A percentile compares a stretch with the other conserved stretches of the same genome.
Evolutionary conservation across 2,113 vertebrate genomes (phyloP).

Genomic region (Himantopus leucocephalus): DNA sequence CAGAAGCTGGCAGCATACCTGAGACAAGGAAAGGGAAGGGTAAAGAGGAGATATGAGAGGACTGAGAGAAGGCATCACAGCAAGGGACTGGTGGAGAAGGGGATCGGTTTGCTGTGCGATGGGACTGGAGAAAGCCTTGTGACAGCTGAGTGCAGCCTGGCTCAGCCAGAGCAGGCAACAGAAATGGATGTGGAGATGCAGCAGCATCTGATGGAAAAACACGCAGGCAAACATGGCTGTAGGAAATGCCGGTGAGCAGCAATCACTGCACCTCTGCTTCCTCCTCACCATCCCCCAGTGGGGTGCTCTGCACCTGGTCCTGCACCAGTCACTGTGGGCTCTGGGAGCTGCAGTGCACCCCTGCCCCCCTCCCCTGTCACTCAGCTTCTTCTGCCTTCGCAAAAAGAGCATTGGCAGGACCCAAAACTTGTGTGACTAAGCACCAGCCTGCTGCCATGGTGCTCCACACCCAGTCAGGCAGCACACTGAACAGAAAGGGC

Average conservation of each 20-base stretch:
- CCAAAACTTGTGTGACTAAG: neutral
- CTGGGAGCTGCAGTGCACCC: neutral
- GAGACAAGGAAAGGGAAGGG: neutral
- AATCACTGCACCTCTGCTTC: neutral
- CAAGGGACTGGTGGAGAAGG: neutral
- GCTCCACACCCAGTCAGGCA: neutral
- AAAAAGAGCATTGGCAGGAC: neutral
- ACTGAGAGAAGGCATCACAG: neutral
- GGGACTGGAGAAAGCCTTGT: neutral
- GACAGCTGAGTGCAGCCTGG: neutral
- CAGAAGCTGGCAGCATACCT: neutral
- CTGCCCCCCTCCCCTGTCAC: neutral
- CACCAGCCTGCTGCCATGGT: neutral
- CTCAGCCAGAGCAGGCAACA: neutral
- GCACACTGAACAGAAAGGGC: neutral
- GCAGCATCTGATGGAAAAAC: neutral
- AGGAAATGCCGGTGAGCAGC: neutral
- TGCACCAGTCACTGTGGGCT: neutral
- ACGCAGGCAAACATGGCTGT: neutral
- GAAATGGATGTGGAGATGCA: neutral
- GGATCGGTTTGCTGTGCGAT: accelerated
- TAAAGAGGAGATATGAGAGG: neutral
- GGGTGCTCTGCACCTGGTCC: neutral
- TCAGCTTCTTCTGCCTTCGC: neutral
- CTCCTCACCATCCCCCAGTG: neutral